A percentile compares a stretch with the other conserved stretches of the same genome.
phyloP scores from a whole-genome alignment of 1,140 invertebrate genomes.

The Marisa cornuarietis region DNA sequence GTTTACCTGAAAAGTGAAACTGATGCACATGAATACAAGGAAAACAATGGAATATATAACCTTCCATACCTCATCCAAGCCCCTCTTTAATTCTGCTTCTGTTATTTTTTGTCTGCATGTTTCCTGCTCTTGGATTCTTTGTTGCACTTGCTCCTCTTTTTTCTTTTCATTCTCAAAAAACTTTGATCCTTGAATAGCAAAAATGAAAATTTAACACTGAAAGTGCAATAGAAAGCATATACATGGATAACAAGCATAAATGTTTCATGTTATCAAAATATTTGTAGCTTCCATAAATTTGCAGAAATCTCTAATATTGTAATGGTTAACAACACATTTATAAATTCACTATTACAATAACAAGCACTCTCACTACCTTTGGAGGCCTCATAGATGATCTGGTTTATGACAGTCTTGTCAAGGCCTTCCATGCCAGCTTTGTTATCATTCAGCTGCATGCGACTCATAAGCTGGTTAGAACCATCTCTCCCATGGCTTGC shows the following conservation, averaged over 20 bases:
- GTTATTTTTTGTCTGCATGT: constrained; percentile 57
- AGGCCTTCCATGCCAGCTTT: constrained; percentile 73
- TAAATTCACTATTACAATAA: not conserved
- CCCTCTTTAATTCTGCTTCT: constrained; percentile 56
- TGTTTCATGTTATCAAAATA: not conserved
- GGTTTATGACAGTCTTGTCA: constrained; percentile 72
- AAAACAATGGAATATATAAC: too few species aligned
- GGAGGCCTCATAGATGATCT: constrained; percentile 71
- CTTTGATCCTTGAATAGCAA: constrained; percentile 66
- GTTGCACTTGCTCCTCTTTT: constrained; percentile 64
- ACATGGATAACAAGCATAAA: too few species aligned
- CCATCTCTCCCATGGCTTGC: too few species aligned
- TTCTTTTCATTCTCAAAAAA: constrained; percentile 71
- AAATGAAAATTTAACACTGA: not conserved
- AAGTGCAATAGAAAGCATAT: too few species aligned
- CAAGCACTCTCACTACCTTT: constrained; percentile 61
- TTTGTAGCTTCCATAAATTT: not conserved
- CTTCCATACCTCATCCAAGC: constrained; percentile 58
- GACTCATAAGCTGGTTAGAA: constrained; percentile 32
- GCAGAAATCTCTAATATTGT: not conserved
- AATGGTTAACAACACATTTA: not conserved
- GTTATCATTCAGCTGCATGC: constrained; percentile 65
- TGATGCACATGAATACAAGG: too few species aligned
- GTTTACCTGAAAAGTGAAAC: too few species aligned
- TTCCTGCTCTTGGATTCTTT: constrained; percentile 65